Base-by-base conservation (phyloP, 2,888 invertebrate genomes). In the Cheilosia impressa region DNA sequence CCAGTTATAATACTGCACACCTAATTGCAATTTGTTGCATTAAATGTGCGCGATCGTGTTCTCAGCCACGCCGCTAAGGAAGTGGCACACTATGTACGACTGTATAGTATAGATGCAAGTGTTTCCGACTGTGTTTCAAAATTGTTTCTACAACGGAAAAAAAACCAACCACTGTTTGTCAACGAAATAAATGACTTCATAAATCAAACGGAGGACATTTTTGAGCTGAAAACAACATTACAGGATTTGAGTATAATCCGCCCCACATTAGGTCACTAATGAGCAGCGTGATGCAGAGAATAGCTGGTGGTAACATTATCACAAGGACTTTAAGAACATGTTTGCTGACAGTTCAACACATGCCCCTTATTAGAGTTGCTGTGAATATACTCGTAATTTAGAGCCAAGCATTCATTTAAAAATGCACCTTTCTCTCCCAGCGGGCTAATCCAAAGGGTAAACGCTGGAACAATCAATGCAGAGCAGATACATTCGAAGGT, bases 151-250 rank as follows among this genome's bases (percentile, higher is more conserved):
- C 13, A 83, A 69, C 43, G 55, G 10, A 34, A 34, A 13, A 3
- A 38, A 1, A 10, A 4, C 4, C 13, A 10, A 38, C 10, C 38
- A 63, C 85, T 45, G 81, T 85, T 85, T 85, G 87, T 88, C 87
- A 88, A 87, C 82, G 80, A 88, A 87, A 88, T 88, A 88, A 88
- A 88, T 87, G 88, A 87, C 87, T 72, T 81, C 82, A 88, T 88
- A 88, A 88, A 88, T 88, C 88, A 88, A 82, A 73, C 82, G 68
- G 71, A 83, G 83, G 88, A 88, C 76, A 77, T 82, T 80, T 81
- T 55, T 76, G 81, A 81, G 76, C 85, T 76, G 81, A 76, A 76
- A 76, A 66, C 85, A 72, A 77, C 80, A 73, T 76, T 80, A 85
- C 76, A 85, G 60, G 80, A 85, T 85, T 80, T 72, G 71, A 76